These are phyloP conservation scores for Ceraclea dissimilis DNA, from an alignment of 2,888 invertebrate species.

Conservation along the genomic window DNA sequence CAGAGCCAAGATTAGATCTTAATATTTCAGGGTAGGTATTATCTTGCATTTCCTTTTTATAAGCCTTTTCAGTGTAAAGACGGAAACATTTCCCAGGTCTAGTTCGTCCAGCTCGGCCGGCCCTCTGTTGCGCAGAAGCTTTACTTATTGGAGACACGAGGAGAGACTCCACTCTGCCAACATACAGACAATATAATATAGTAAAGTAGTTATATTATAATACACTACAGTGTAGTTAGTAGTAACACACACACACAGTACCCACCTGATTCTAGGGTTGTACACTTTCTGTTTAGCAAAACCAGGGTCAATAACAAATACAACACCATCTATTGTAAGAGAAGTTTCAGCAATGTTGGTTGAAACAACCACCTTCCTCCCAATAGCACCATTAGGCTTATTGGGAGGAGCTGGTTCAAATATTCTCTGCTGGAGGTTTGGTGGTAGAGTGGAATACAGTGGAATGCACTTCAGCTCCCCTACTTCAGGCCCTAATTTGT, in stretches of 20 bases:
- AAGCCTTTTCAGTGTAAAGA: constrained; percentile 78
- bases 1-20: constrained; percentile 89
- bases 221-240: not conserved
- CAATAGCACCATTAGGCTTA: constrained; percentile 81
- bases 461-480: constrained; percentile 98
- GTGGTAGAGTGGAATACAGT: constrained; percentile 95
- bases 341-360: constrained; percentile 99
- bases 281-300: constrained; percentile 97
- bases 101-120: constrained; percentile 97
- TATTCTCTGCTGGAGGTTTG: constrained; percentile 92
- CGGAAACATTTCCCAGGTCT: constrained; percentile 97
- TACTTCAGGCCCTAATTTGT: constrained; percentile 92
- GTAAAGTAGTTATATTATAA: not conserved
- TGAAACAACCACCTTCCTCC: constrained; percentile 90
- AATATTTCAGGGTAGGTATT: constrained; percentile 96
- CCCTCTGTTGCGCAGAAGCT: constrained; percentile 97
- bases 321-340: constrained; percentile 97
- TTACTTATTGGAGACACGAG: constrained; percentile 98
- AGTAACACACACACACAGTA: not conserved
- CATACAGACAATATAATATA: too few species aligned
- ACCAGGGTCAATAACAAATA: constrained; percentile 99
- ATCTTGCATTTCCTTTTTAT: constrained; percentile 95
- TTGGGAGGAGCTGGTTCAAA: constrained; percentile 95
- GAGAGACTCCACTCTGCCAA: constrained; percentile 84
- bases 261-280: constrained; percentile 44